Conservation (phyloP, 2,888 invertebrate genomes). For the Tenthredo mesomela region DNA sequence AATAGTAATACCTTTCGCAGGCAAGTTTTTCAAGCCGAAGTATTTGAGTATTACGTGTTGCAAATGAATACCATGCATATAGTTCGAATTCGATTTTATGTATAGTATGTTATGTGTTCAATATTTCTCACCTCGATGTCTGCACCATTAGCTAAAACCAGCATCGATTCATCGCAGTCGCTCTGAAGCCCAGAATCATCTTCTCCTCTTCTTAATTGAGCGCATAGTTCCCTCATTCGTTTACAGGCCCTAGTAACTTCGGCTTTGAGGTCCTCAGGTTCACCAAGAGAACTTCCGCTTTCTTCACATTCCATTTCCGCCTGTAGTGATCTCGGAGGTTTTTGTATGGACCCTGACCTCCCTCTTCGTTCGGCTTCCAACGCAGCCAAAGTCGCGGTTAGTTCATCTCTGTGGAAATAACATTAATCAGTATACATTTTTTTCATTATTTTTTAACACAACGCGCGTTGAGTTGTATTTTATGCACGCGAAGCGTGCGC, state of each 20-base stretch:
- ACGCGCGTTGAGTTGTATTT: no score
- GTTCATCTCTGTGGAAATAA: slow-evolving; percentile 68
- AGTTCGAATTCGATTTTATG: not conserved
- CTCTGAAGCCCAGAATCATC: slow-evolving; percentile 81
- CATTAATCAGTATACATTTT: slow-evolving; percentile 3
- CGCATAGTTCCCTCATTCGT: slow-evolving; percentile 86
- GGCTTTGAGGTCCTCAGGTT: slow-evolving; percentile 77
- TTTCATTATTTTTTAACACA: no score
- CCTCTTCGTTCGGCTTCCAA: slow-evolving; percentile 77
- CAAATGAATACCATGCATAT: not conserved
- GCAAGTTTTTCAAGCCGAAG: not conserved
- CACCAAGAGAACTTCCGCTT: slow-evolving; percentile 80
- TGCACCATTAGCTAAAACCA: slow-evolving; percentile 70
- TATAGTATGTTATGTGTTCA: not conserved
- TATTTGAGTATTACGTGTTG: not conserved
- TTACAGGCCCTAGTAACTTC: slow-evolving; percentile 81
- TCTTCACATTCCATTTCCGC: slow-evolving; percentile 94
- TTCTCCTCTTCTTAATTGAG: slow-evolving; percentile 87
- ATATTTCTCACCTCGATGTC: slow-evolving; percentile 70
- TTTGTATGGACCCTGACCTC: slow-evolving; percentile 73
- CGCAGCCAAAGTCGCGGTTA: slow-evolving; percentile 74
- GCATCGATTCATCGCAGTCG: slow-evolving; percentile 77
- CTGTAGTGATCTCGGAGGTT: slow-evolving; percentile 86
- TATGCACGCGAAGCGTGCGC: no score
- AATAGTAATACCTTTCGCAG: not conserved